Evolutionary conservation across 2,113 vertebrate genomes (phyloP).

Genomic region (Melanotaenia duboulayi): DNA sequence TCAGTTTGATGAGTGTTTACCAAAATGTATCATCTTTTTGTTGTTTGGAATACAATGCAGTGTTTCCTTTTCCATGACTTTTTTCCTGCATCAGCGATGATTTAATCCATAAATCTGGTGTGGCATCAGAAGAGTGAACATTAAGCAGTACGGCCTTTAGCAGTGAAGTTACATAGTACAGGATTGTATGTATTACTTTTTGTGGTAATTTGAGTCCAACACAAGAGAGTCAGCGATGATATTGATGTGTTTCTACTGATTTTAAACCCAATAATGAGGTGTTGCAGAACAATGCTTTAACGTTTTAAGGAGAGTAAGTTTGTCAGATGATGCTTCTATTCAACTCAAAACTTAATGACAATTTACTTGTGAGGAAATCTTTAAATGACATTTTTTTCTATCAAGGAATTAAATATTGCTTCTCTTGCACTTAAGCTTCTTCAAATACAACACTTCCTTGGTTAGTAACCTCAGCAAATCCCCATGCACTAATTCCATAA

Average conservation of each 20-base stretch:
- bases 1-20: no score
- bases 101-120: neutral
- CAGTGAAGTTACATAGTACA: neutral
- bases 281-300: neutral
- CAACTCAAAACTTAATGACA: no score
- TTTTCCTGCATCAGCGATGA: no score
- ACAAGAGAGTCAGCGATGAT: neutral
- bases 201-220: neutral
- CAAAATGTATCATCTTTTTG: no score
- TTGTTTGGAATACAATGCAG: no score
- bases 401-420: neutral
- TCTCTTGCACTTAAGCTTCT: neutral
- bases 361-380: neutral
- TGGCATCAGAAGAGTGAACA: neutral
- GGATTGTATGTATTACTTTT: slow-evolving; percentile 4
- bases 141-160: neutral
- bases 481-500: slow-evolving; percentile 46
- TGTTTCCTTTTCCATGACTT: no score
- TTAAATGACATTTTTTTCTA: neutral
- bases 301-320: no score
- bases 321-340: neutral
- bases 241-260: neutral
- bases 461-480: slow-evolving; percentile 35
- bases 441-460: neutral
- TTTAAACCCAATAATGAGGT: neutral